A percentile compares a stretch with the other conserved stretches of the same genome.
Conservation (phyloP, 2,797 vertebrate genomes). For the Graptemys geographica region DNA sequence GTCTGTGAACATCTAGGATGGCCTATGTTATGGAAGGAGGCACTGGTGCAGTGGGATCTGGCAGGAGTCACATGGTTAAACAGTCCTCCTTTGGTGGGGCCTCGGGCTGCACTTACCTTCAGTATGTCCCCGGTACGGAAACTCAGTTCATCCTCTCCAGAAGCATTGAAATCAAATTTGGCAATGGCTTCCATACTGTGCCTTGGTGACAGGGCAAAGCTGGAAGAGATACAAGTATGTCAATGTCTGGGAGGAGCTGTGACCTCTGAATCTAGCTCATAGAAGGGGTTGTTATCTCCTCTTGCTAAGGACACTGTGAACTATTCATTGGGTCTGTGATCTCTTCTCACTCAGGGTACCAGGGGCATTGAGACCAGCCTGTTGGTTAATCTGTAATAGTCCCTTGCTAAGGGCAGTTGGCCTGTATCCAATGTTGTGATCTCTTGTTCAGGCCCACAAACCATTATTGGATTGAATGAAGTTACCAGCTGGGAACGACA, state of each 20-base stretch:
- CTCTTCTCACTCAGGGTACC: neutral
- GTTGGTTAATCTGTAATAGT: neutral
- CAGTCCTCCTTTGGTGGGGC: neutral
- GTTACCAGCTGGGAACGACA: neutral
- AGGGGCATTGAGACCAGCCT: neutral
- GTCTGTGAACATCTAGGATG: neutral
- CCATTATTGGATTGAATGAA: neutral
- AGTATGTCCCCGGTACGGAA: constrained; percentile 91
- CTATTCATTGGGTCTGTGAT: neutral
- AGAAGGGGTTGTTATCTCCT: neutral
- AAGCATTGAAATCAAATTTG: constrained; percentile 91
- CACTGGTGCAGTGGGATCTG: neutral
- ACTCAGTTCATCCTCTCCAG: constrained; percentile 90
- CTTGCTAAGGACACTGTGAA: neutral
- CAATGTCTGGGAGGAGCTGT: neutral
- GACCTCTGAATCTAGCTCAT: neutral
- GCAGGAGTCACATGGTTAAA: neutral
- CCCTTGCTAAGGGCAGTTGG: neutral
- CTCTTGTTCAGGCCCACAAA: neutral
- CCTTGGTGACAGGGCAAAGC: constrained; percentile 22
- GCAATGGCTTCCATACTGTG: constrained; percentile 90
- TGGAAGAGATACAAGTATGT: constrained; percentile 61
- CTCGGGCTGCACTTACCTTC: constrained; percentile 84
- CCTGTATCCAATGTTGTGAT: neutral
- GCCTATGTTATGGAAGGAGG: neutral